Evolutionary conservation across 2,113 vertebrate species (phyloP).

Genomic region (Cinclus cinclus): DNA sequence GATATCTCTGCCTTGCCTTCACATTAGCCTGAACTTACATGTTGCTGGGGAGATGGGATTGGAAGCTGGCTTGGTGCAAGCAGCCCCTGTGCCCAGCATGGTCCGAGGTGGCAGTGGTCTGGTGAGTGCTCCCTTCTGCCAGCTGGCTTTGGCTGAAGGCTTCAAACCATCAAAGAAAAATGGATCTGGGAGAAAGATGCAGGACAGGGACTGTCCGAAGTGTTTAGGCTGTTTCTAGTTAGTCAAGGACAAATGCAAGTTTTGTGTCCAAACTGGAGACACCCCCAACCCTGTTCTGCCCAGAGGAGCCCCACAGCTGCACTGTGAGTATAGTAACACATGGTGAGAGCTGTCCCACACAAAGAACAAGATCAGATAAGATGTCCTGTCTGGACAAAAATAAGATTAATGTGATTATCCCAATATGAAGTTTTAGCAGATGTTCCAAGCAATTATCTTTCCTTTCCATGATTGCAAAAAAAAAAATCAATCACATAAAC

Average conservation of each 20-base stretch:
- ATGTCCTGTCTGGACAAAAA: background rate
- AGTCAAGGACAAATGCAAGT: background rate
- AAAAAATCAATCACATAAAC: background rate
- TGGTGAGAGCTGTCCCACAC: background rate
- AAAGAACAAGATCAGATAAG: background rate
- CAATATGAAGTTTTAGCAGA: background rate
- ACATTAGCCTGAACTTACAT: fast-evolving
- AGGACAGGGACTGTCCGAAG: too few species aligned
- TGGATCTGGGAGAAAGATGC: background rate
- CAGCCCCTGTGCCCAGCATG: background rate
- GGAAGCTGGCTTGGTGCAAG: background rate
- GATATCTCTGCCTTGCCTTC: background rate
- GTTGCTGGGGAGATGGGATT: background rate
- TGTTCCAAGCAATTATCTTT: background rate
- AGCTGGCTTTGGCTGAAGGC: background rate
- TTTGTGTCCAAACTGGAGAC: background rate
- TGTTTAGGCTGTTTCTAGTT: background rate
- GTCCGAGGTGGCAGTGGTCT: too few species aligned
- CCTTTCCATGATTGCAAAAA: background rate
- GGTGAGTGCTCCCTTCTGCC: background rate
- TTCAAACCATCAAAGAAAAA: fast-evolving
- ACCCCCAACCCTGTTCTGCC: background rate
- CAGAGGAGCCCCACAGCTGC: background rate
- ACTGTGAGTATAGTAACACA: fast-evolving
- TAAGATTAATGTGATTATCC: background rate